phyloP scores from a whole-genome alignment of 2,113 vertebrate species.

The Oreotragus oreotragus region DNA sequence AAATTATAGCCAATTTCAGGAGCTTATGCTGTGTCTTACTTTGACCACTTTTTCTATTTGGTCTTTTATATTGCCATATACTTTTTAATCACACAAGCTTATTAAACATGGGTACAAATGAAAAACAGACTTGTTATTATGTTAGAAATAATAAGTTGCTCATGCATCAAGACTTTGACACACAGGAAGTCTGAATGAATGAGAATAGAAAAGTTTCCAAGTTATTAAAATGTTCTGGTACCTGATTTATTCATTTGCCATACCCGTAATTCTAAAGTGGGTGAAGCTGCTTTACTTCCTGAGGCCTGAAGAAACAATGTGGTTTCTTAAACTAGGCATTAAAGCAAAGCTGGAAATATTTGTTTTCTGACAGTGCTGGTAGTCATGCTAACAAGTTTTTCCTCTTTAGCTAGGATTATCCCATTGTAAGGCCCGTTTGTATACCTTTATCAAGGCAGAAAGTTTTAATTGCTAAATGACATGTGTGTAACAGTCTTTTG shows the following conservation, averaged over 20 bases:
- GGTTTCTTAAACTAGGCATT: slow-evolving; percentile 42
- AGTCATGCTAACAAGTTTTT: neutral
- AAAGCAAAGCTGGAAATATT: slow-evolving; percentile 35
- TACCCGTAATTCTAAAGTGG: slow-evolving; percentile 45
- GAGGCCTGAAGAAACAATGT: slow-evolving; percentile 55
- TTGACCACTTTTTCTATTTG: slow-evolving; percentile 47
- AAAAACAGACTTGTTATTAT: slow-evolving; percentile 64
- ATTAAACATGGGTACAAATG: slow-evolving; percentile 63
- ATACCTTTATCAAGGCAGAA: slow-evolving; percentile 25
- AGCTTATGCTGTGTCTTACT: slow-evolving; percentile 31
- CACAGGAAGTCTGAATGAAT: slow-evolving; percentile 72
- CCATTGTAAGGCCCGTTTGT: neutral
- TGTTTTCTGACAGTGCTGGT: neutral
- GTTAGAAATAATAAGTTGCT: slow-evolving; percentile 62
- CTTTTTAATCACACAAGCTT: slow-evolving; percentile 52
- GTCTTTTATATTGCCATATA: slow-evolving; percentile 41
- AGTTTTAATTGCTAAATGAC: slow-evolving; percentile 20
- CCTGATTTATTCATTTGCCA: slow-evolving; percentile 65
- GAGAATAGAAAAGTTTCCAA: slow-evolving; percentile 64
- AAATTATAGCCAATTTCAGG: slow-evolving; percentile 38
- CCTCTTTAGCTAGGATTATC: neutral
- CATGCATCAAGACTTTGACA: slow-evolving; percentile 61
- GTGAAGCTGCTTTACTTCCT: slow-evolving; percentile 58
- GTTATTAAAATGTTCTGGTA: slow-evolving; percentile 68
- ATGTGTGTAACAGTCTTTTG: slow-evolving; percentile 24